Evolutionary conservation across 2,888 invertebrate species (phyloP), one percentile per base, ranked within the genome.

Genomic region (Ennomos erosarius): DNA sequence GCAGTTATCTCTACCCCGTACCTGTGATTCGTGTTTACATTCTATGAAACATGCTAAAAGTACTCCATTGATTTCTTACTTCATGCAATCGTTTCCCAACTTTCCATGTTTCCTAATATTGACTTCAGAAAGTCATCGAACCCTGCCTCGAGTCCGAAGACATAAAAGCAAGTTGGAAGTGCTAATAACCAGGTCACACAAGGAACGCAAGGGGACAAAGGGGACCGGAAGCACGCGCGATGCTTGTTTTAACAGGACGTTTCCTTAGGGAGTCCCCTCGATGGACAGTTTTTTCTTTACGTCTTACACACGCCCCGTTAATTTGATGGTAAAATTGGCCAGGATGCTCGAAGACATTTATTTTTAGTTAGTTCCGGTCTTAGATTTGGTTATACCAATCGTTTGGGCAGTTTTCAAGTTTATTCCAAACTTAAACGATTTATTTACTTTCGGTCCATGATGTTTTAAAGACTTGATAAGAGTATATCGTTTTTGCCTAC

Each of bases 161-260:
- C 60, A 66, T 70, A 75, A 79, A 61, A 62, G 44, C 52, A 76
- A 69, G 74, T 72, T 70, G 73, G 59, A 74, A 73, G 79, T 79
- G 81, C 76, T 84, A 85, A 83, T 77, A 80, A 79, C 69, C 78
- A 75, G 74, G 77, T 78, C 76, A 75, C 68, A 71, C 60, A 73
- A 78, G 84, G 86, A 84, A 75, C 68, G 70, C 60, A 73, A 78
- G 84, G 86, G 85, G 85, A 78, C 81, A 76, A 26, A 87, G 35
- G 12, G 43, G 42, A 54, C 54, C 88, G 91, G 91, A 91, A 86
- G 74, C 74, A 89, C 83, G 91, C 84, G 68, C 74, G 72, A 80
- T 87, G 91, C 86, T 81, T 84, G 78, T 81, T 78, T 87, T 91
- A 91, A 91, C 89, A 85, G 85, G 84, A 77, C 81, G 78, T 78